phyloP scores from a whole-genome alignment of 2,888 invertebrate genomes.

The Ornithoptera priamus region DNA sequence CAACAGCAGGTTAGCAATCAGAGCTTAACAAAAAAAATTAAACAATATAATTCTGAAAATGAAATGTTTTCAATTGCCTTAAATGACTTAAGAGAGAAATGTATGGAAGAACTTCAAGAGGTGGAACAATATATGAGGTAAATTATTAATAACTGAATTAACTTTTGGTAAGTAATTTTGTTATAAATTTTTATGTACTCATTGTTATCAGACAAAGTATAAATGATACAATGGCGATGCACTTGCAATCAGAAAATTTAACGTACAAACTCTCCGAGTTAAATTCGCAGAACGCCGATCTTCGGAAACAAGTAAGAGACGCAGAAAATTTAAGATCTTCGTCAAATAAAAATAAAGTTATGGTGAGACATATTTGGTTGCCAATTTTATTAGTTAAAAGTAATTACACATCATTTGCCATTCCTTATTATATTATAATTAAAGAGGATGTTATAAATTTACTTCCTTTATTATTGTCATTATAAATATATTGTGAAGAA shows the following conservation, averaged over 20 bases:
- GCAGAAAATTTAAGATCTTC: slow-evolving; percentile 50
- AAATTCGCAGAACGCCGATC: slow-evolving; percentile 56
- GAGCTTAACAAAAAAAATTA: slow-evolving; percentile 56
- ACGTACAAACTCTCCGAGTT: slow-evolving; percentile 55
- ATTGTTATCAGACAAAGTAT: slow-evolving; percentile 49
- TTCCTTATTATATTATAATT: too few species aligned
- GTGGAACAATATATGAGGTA: slow-evolving; percentile 54
- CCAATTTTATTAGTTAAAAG: not conserved
- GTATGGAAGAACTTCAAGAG: slow-evolving; percentile 51
- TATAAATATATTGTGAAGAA: not conserved
- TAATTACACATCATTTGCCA: not conserved
- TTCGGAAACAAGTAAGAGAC: slow-evolving; percentile 56
- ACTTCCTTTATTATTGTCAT: too few species aligned
- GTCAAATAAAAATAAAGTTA: slow-evolving; percentile 47
- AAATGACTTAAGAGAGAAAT: slow-evolving; percentile 54
- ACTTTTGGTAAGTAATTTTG: not conserved
- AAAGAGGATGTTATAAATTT: too few species aligned
- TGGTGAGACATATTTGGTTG: slow-evolving; percentile 42
- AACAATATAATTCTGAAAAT: slow-evolving; percentile 63
- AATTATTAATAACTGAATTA: not conserved
- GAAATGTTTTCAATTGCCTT: slow-evolving; percentile 56
- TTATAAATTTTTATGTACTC: not conserved
- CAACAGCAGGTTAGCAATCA: slow-evolving; percentile 50
- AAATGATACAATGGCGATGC: slow-evolving; percentile 55
- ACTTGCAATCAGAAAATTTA: slow-evolving; percentile 55